Evolutionary conservation across 2,113 vertebrate species (phyloP), one percentile per base, ranked within the genome.

Genomic region (Formicarius rufipectus): DNA sequence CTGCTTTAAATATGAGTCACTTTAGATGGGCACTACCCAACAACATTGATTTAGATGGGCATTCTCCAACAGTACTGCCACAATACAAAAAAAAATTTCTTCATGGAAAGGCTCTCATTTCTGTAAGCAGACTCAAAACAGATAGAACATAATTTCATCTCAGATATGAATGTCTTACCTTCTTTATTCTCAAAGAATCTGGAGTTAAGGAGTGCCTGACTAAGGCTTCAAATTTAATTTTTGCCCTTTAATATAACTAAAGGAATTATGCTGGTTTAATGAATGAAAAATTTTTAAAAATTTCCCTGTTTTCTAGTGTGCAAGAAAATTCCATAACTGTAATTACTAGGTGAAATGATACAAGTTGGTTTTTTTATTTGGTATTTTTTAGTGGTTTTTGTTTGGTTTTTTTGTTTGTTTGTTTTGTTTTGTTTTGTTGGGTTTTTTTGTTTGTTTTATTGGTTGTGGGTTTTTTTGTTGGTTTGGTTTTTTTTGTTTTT

Each of bases 281-380:
- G 10, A 79, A 62, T 1, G 0, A 67, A 40, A 0, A 23, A 31
- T 31, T 3, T 45, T 80, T 44, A 56, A 31, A 86, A 76, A 55
- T 0, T 0, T 63, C 47, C 87, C 10, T n/a, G 10, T 33, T 42
- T 87, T 66, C 11, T 2, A 1, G n/a, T 53, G 8, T 15, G 3
- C 16, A 69, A 58, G 74, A 24, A 14, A 72, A 6, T 1, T 12
- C 68, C 18, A 3, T 31, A 33, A 47, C 72, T 94, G 3, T 2
- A 62, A 17, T 3, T 33, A 28, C 3, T 77, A 3, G 2, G 3
- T 39, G 14, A 4, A 79, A 33, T 23, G 2, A n/a, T n/a, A n/a
- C n/a, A n/a, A n/a, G n/a, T n/a, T n/a, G n/a, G n/a, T n/a, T n/a
- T n/a, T n/a, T n/a, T n/a, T n/a, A n/a, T n/a, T n/a, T n/a, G n/a